These are phyloP conservation scores for Pseudomyrmex dendroicus DNA, from an alignment of 1,140 invertebrate species.

Conservation along the genomic window DNA sequence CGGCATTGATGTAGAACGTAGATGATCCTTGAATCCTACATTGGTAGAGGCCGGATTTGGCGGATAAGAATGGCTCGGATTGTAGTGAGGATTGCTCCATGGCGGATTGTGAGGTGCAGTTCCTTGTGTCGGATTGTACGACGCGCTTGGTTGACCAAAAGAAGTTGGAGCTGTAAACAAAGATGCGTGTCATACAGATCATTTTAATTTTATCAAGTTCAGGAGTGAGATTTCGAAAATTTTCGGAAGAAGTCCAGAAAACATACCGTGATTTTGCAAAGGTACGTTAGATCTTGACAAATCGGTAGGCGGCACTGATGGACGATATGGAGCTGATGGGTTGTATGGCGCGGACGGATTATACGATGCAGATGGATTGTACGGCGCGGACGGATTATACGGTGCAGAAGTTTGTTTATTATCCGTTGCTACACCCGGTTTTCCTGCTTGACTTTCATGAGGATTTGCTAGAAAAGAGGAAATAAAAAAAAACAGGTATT, in stretches of 20 bases:
- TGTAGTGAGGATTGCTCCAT: conserved; percentile 55
- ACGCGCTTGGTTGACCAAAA: background rate
- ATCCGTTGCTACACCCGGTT: conserved; percentile 21
- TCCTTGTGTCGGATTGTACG: conserved; percentile 15
- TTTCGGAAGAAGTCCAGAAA: background rate
- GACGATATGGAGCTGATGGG: conserved; percentile 4
- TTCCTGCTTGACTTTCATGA: background rate
- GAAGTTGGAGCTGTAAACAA: conserved; percentile 36
- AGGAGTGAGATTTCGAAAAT: background rate
- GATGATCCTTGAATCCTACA: conserved; percentile 61
- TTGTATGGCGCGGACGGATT: conserved; percentile 19
- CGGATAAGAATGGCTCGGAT: conserved; percentile 35
- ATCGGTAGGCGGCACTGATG: background rate
- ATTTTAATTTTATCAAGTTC: background rate
- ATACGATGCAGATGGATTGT: conserved; percentile 18
- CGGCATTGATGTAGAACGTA: conserved; percentile 44
- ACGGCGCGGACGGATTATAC: conserved; percentile 4
- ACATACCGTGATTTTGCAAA: conserved; percentile 42
- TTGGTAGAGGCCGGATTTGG: conserved; percentile 1
- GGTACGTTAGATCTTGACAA: conserved; percentile 16
- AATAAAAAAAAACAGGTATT: conserved; percentile 24
- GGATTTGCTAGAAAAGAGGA: too few species aligned
- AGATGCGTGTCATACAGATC: background rate
- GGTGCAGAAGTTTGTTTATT: conserved; percentile 44
- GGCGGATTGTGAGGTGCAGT: conserved; percentile 11